These are phyloP conservation scores for Halcyon chelicuti DNA, from an alignment of 2,797 vertebrate species.

Conservation along the genomic window DNA sequence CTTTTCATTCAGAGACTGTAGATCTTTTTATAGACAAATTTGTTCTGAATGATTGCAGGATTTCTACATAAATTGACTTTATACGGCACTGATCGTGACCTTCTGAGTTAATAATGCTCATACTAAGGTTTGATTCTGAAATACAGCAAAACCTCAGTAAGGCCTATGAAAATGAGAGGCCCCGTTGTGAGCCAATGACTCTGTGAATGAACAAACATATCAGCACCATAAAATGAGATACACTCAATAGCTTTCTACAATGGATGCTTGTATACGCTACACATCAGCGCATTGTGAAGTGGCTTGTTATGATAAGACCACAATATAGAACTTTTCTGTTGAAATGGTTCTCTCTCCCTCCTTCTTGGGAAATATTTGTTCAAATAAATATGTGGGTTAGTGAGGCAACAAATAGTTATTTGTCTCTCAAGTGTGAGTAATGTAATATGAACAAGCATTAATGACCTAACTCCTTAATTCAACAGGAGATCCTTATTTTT, in stretches of 20 bases:
- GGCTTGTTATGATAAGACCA: constrained; percentile 61
- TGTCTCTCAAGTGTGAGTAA: constrained; percentile 72
- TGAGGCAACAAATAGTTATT: constrained; percentile 71
- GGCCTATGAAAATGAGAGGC: constrained; percentile 46
- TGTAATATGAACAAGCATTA: constrained; percentile 69
- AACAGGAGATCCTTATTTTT: constrained; percentile 73
- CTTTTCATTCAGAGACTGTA: not conserved
- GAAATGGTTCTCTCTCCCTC: constrained; percentile 42
- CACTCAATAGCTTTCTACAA: constrained; percentile 52
- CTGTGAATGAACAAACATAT: constrained; percentile 33
- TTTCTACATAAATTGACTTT: not conserved
- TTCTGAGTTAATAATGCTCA: not conserved
- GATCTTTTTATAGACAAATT: not conserved
- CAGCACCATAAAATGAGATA: constrained; percentile 54
- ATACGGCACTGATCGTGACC: fast-evolving
- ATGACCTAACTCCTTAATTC: constrained; percentile 72
- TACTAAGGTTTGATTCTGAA: constrained; percentile 19
- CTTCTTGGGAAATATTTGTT: constrained; percentile 67
- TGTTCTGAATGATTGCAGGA: not conserved
- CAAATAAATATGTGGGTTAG: constrained; percentile 69
- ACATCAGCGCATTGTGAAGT: constrained; percentile 45
- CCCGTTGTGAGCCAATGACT: constrained; percentile 20
- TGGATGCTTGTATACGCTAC: constrained; percentile 40
- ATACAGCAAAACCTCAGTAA: constrained; percentile 11
- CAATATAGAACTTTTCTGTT: constrained; percentile 66